A percentile compares a stretch with the other conserved stretches of the same genome.
Conservation (phyloP, 2,797 vertebrate species). For the Eurystomus glaucurus region DNA sequence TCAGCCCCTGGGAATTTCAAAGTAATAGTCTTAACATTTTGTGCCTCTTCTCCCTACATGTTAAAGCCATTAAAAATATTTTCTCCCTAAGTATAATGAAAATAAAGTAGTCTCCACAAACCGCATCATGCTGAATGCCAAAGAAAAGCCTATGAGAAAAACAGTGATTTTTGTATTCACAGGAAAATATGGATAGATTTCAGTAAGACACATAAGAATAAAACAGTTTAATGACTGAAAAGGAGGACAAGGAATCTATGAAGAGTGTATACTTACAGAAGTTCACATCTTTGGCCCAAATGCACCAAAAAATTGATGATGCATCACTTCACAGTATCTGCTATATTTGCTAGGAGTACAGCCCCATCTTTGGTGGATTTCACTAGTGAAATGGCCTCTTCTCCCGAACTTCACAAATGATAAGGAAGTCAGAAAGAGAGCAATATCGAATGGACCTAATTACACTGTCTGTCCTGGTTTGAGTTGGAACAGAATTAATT, state of each 20-base stretch:
- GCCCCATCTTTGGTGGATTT: not conserved
- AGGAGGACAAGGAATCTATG: not conserved
- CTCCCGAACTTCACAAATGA: not conserved
- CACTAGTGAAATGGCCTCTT: not conserved
- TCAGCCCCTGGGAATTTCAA: not conserved
- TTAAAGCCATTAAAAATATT: not conserved
- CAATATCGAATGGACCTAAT: not conserved
- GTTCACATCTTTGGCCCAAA: not conserved
- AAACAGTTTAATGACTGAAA: not conserved
- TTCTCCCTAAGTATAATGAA: not conserved
- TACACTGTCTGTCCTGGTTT: rapidly evolving
- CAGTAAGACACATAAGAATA: no score
- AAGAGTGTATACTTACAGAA: not conserved
- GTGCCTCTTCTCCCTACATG: not conserved
- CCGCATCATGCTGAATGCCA: not conserved
- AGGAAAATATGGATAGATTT: no score
- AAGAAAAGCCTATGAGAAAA: not conserved
- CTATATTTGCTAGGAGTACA: not conserved
- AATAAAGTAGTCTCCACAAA: not conserved
- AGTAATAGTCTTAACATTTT: not conserved
- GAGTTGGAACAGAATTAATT: no score
- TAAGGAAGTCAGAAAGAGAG: not conserved
- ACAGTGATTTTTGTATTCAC: no score
- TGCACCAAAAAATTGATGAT: rapidly evolving
- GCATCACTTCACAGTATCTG: not conserved